Base-by-base conservation (phyloP, 2,888 invertebrate genomes). In the Rugalucina vietnamica region DNA sequence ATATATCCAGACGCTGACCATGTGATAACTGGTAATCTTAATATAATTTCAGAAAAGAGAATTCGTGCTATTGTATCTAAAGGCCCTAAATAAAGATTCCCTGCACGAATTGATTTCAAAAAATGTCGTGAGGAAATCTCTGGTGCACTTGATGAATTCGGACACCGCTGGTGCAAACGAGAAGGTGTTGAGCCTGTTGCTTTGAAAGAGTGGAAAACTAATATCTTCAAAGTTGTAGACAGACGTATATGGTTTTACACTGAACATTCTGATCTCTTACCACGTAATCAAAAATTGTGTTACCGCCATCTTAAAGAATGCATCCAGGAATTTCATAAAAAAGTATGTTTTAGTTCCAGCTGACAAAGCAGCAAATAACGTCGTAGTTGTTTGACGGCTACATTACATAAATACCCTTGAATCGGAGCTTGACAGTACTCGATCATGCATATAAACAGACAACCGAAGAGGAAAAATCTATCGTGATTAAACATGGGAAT, bases 311-410 rank as follows among this genome's bases (percentile, higher is more conserved):
- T 65, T 32, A 65, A 65, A 34, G 12, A 2, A 34, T 32, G 65
- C 34, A 65, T 34, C 18, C 18, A 65, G 18, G 65, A 65, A 14
- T 65, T 65, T 65, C 34, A 65, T 65, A 65, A 14, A 34, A n/a
- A 65, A 65, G 18, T 65, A 34, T 65, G 65, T 65, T 65, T 65
- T 65, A n/a, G n/a, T n/a, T n/a, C n/a, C n/a, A n/a, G n/a, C n/a
- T n/a, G n/a, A n/a, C n/a, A n/a, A n/a, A n/a, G n/a, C n/a, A n/a
- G n/a, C n/a, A n/a, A n/a, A n/a, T n/a, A n/a, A n/a, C n/a, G n/a
- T n/a, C n/a, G n/a, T n/a, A n/a, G n/a, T n/a, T n/a, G n/a, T n/a
- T n/a, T n/a, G n/a, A n/a, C n/a, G n/a, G n/a, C n/a, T n/a, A n/a
- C n/a, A n/a, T n/a, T n/a, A n/a, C n/a, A n/a, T n/a, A n/a, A n/a